Base-by-base conservation (phyloP, 2,797 vertebrate genomes). In the Peromyscus attwateri region DNA sequence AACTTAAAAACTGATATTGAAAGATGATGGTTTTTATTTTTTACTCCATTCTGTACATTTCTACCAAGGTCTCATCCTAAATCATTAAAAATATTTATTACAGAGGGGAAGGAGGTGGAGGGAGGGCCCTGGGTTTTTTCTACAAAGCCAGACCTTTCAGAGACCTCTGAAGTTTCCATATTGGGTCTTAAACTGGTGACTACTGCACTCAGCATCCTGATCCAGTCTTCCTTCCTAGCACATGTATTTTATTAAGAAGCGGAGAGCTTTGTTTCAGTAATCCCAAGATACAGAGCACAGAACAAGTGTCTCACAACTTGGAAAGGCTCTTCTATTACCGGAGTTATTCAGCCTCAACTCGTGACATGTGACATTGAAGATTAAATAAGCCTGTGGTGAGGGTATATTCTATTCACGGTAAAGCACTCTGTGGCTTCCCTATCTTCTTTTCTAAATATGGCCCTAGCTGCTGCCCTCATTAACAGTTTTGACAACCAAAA, bases 71-170 rank as follows among this genome's bases (percentile, higher is more conserved):
- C 31, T 81, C 2, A 49, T 75, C 62, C 7, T 29, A 60, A 1
- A 37, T 90, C 2, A 89, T 88, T 93, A 52, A 75, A 57, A 55
- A 10, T 87, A 82, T 77, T 77, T 94, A 13, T 83, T 75, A 84
- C 3, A 79, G 46, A 55, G 5, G 5, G 11, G 7, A 89, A 60
- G 10, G 6, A 14, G 1, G 75, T 46, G 0, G 55, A 40, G 8
- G 27, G 1, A 6, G 3, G 10, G 31, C 57, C 52, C 25, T 8
- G n/a, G 43, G 60, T 80, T 76, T 79, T 79, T 80, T 52, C 37
- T 71, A 49, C 0, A 43, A 7, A 68, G 21, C 10, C 0, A 27
- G 55, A 34, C 27, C 80, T 87, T 43, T 77, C 27, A 62, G 40
- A 76, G 85, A 87, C 40, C n/a, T 79, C 70, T 23, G 66, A 34